Evolutionary conservation across 53 echinoderm and acorn worm genomes (phyloP).

Genomic region (Zoroaster sp.): DNA sequence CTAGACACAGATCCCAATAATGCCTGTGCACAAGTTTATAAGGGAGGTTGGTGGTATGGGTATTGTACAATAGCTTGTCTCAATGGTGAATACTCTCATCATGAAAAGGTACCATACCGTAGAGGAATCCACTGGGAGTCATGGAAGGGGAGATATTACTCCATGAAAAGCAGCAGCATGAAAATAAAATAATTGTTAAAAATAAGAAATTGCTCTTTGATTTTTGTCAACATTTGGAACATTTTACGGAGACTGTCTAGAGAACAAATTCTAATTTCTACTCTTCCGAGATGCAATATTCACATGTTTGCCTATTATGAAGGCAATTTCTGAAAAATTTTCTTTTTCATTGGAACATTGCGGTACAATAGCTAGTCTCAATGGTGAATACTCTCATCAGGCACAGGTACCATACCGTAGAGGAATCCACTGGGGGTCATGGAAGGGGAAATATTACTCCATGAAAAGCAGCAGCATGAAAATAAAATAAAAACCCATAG

Average conservation of each 20-base stretch:
- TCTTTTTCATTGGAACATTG: no score
- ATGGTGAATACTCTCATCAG: not conserved
- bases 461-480: slow-evolving; percentile 7
- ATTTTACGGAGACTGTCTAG: no score
- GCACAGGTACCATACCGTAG: not conserved
- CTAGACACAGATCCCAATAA: not conserved
- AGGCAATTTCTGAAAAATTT: no score
- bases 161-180: slow-evolving; percentile 1
- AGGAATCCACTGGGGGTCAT: no score
- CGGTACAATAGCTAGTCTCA: no score
- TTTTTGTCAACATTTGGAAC: no score
- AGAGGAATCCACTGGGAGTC: not conserved
- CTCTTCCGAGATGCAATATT: no score
- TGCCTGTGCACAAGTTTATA: not conserved
- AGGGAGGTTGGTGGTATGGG: not conserved
- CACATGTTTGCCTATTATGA: no score
- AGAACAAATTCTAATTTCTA: no score
- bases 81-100: not conserved
- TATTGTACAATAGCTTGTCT: not conserved
- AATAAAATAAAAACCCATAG: slow-evolving; percentile 30
- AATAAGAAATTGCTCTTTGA: no score
- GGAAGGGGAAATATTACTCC: not conserved
- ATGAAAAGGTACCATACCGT: not conserved
- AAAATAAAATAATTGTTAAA: slow-evolving; percentile 35
- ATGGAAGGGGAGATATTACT: not conserved